Conservation (phyloP, 2,113 vertebrate species). For the Aegithalos caudatus region DNA sequence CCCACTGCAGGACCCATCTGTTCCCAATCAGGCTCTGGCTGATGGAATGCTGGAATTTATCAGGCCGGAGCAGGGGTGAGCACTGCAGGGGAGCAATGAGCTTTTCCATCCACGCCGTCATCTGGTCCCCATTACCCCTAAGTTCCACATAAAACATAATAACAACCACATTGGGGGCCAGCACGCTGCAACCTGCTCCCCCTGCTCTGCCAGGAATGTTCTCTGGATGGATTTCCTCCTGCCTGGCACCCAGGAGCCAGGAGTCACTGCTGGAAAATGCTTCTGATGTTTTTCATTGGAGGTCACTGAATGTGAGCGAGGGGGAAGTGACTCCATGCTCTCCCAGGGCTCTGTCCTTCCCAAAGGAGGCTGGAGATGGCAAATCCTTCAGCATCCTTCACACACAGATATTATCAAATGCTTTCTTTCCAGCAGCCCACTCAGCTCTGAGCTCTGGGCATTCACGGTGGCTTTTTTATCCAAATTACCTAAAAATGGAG, state of each 20-base stretch:
- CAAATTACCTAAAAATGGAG: neutral
- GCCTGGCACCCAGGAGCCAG: neutral
- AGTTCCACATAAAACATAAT: slow-evolving; percentile 48
- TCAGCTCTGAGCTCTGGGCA: neutral
- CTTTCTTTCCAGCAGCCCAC: neutral
- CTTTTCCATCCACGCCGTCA: slow-evolving; percentile 52
- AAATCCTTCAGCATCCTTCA: neutral
- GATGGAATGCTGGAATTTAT: slow-evolving; percentile 62
- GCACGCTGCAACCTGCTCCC: slow-evolving; percentile 40
- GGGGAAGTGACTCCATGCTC: rapidly evolving
- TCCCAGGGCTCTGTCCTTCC: neutral
- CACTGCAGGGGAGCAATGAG: slow-evolving; percentile 65
- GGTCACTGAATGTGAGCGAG: rapidly evolving
- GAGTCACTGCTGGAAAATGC: neutral
- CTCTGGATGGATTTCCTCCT: neutral
- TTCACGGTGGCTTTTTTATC: neutral
- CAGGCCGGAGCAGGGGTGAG: slow-evolving; percentile 64
- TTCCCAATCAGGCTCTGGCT: slow-evolving; percentile 71
- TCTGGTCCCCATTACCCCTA: slow-evolving; percentile 69
- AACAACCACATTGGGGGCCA: slow-evolving; percentile 40
- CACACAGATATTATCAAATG: neutral
- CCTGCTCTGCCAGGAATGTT: neutral
- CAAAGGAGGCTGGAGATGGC: neutral
- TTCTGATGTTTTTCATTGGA: rapidly evolving
- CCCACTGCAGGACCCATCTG: slow-evolving; percentile 65